A percentile compares a stretch with the other conserved stretches of the same genome.
phyloP scores from a whole-genome alignment of 2,888 invertebrate genomes.

The Agrochola litura region DNA sequence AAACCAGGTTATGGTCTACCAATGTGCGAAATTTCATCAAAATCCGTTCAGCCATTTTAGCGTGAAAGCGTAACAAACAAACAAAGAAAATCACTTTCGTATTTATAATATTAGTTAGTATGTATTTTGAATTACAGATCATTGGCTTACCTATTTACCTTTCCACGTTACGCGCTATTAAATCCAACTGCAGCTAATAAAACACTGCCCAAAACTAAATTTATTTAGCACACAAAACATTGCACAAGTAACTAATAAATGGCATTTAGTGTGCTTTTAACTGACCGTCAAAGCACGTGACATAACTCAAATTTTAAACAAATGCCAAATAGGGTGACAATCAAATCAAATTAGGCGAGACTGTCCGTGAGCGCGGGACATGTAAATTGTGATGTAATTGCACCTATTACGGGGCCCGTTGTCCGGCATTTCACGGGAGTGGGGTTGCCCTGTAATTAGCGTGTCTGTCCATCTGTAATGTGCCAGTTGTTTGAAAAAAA shows the following conservation, averaged over 20 bases:
- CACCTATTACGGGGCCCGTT: conserved; percentile 75
- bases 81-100: too few species aligned
- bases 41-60: too few species aligned
- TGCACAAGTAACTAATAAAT: conserved; percentile 23
- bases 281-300: conserved; percentile 47
- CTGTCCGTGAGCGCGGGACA: conserved; percentile 75
- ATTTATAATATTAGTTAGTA: too few species aligned
- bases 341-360: conserved; percentile 85
- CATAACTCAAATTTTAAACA: conserved; percentile 78
- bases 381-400: conserved; percentile 85
- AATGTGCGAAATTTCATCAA: too few species aligned
- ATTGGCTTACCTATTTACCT: not conserved
- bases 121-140: not conserved
- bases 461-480: conserved; percentile 75
- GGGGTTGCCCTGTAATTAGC: conserved; percentile 77
- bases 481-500: conserved; percentile 66
- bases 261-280: conserved; percentile 36
- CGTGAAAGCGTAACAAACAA: too few species aligned
- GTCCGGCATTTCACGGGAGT: conserved; percentile 62
- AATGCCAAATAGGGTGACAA: conserved; percentile 83
- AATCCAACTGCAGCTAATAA: not conserved
- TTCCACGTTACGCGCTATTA: not conserved
- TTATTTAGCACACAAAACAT: conserved; percentile 6
- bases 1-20: too few species aligned
- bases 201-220: not conserved